Conservation (phyloP, 2,888 invertebrate genomes). For the Tribolium freemani region DNA sequence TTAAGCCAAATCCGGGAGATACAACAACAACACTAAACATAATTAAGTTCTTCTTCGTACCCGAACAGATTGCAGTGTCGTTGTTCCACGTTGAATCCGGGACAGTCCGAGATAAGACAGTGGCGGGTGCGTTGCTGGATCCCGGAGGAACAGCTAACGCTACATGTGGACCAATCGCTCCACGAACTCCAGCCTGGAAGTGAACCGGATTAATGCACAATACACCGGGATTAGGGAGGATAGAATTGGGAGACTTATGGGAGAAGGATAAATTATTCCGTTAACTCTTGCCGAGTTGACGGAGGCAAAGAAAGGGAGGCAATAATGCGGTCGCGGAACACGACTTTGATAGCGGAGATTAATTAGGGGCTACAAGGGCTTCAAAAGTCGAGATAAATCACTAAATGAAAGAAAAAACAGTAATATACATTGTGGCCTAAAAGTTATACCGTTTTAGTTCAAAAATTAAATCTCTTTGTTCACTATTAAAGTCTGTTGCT, state of each 20-base stretch:
- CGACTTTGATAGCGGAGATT: not conserved
- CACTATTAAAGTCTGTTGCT: too few relatives aligned
- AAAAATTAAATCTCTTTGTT: too few relatives aligned
- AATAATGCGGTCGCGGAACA: conserved; percentile 6
- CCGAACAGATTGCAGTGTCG: conserved; percentile 67
- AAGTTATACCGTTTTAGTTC: too few relatives aligned
- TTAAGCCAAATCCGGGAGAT: conserved; percentile 6
- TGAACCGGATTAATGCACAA: conserved; percentile 30
- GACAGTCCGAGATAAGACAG: conserved; percentile 70
- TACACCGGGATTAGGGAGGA: conserved; percentile 9
- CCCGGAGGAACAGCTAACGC: conserved; percentile 77
- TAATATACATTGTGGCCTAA: too few relatives aligned
- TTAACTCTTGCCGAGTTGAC: conserved; percentile 13
- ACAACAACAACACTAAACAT: conserved; percentile 32
- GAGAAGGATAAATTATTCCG: conserved; percentile 12
- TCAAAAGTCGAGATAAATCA: too few relatives aligned
- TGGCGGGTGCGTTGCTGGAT: conserved; percentile 74
- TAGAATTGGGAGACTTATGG: conserved; percentile 5
- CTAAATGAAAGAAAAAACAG: too few relatives aligned
- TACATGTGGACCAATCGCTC: conserved; percentile 80
- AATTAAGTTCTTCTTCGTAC: conserved; percentile 55
- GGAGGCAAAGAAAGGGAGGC: not conserved
- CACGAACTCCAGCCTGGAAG: conserved; percentile 79
- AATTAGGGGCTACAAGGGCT: too few relatives aligned
- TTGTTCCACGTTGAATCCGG: conserved; percentile 72